Percentiles rank a stretch among this genome's conserved stretches.
Conservation (phyloP, 2,797 vertebrate species). For the Salmo trutta region DNA sequence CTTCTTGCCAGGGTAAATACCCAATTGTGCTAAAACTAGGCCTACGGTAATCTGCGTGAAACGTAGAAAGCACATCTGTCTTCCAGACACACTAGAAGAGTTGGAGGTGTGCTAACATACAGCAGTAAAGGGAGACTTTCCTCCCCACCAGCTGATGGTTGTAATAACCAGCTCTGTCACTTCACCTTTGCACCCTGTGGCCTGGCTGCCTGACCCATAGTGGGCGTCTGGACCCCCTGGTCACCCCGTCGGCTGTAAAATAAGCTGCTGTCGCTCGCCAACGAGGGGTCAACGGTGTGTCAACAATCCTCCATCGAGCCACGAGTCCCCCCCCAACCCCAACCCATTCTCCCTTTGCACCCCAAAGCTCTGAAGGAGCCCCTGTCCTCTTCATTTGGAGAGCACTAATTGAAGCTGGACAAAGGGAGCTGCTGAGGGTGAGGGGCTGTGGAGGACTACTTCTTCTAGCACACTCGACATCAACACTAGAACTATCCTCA, state of each 20-base stretch:
- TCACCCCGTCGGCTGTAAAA: conserved; percentile 53
- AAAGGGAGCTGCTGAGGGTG: background rate
- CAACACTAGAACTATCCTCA: background rate
- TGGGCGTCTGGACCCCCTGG: conserved; percentile 40
- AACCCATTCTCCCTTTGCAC: conserved; percentile 14
- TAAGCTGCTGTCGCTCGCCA: conserved; percentile 57
- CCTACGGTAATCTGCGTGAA: conserved; percentile 34
- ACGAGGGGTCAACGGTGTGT: conserved; percentile 54
- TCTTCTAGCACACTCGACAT: background rate
- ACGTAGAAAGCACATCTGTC: conserved; percentile 51
- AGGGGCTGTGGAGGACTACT: background rate
- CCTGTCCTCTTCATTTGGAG: conserved; percentile 2
- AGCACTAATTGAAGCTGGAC: conserved; percentile 21
- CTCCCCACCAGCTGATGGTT: conserved; percentile 30
- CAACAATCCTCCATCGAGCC: conserved; percentile 46
- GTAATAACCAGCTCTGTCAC: conserved; percentile 48
- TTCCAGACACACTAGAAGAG: conserved; percentile 40
- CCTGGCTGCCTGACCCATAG: conserved; percentile 6
- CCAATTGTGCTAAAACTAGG: conserved; percentile 47
- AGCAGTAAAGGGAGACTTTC: conserved; percentile 47
- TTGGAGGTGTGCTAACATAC: conserved; percentile 19
- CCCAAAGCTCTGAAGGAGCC: background rate
- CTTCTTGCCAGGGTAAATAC: conserved; percentile 63
- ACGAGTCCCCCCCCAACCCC: conserved; percentile 17
- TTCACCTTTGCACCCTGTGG: conserved; percentile 57